phyloP scores from a whole-genome alignment of 2,113 vertebrate genomes.

The Neolamprologus longior region DNA sequence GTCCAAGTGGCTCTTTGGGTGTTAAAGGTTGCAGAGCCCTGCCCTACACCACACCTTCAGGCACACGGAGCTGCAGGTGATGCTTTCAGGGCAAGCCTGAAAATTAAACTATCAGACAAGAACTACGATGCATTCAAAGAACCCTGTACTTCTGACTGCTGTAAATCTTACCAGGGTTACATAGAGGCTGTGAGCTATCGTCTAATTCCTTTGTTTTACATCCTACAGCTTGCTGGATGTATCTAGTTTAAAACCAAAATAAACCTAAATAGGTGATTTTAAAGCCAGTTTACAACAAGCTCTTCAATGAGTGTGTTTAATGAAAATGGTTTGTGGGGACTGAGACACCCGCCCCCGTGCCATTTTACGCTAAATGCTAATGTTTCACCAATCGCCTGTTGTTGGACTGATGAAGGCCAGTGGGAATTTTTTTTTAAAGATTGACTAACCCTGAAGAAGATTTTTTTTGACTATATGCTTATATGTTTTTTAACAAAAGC shows the following conservation, averaged over 20 bases:
- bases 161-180: too few relatives aligned
- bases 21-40: neutral
- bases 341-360: neutral
- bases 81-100: too few relatives aligned
- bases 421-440: neutral
- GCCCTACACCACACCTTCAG: neutral
- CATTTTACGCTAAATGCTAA: neutral
- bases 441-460: neutral
- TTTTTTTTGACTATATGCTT: neutral
- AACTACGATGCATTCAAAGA: too few relatives aligned
- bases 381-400: neutral
- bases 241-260: neutral
- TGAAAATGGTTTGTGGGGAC: neutral
- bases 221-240: neutral
- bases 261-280: neutral
- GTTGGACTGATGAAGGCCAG: neutral
- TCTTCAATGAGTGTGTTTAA: neutral
- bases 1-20: neutral
- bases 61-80: fast-evolving
- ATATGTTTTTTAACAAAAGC: neutral
- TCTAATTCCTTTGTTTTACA: neutral
- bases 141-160: too few relatives aligned
- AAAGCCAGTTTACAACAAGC: neutral
- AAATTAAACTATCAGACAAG: too few relatives aligned
- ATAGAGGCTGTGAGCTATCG: neutral